phyloP scores from a whole-genome alignment of 2,888 invertebrate species.

The Nudaria mundana region DNA sequence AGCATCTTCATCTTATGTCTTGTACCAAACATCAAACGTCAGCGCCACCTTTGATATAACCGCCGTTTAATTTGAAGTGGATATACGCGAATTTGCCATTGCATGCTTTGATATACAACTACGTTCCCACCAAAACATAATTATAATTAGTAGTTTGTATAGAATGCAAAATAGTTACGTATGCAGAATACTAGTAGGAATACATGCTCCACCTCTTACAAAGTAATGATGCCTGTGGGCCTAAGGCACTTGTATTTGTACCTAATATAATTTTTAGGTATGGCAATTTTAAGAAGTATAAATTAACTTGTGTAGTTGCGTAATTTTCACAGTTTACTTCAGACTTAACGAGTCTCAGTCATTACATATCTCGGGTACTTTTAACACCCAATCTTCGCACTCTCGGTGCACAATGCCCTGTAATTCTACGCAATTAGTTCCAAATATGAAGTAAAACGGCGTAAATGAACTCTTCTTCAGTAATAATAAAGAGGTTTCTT shows the following conservation, averaged over 20 bases:
- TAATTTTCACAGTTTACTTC: conserved; percentile 28
- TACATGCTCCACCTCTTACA: too few species aligned
- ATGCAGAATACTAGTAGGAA: too few species aligned
- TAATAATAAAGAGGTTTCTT: conserved; percentile 17
- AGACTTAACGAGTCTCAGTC: conserved; percentile 27
- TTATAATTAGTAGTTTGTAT: conserved; percentile 6
- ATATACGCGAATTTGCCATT: conserved; percentile 40
- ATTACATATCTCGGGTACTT: conserved; percentile 40
- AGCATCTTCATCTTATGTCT: conserved; percentile 7
- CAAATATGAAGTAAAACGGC: conserved; percentile 36
- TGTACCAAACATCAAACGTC: conserved; percentile 22
- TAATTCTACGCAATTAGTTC: conserved; percentile 61
- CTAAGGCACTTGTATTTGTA: too few species aligned
- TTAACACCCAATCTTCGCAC: conserved; percentile 73
- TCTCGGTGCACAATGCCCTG: conserved; percentile 48
- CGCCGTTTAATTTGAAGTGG: conserved; percentile 41
- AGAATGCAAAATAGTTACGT: too few species aligned
- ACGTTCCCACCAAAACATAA: conserved; percentile 30
- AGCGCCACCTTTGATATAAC: conserved; percentile 38
- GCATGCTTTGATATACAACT: conserved; percentile 31
- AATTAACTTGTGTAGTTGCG: conserved; percentile 30
- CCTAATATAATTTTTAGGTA: too few species aligned
- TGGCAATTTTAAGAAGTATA: too few species aligned
- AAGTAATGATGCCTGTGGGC: too few species aligned
- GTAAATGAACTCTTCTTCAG: conserved; percentile 30